phyloP scores from a whole-genome alignment of 1,140 invertebrate genomes.

The Orussus abietinus region DNA sequence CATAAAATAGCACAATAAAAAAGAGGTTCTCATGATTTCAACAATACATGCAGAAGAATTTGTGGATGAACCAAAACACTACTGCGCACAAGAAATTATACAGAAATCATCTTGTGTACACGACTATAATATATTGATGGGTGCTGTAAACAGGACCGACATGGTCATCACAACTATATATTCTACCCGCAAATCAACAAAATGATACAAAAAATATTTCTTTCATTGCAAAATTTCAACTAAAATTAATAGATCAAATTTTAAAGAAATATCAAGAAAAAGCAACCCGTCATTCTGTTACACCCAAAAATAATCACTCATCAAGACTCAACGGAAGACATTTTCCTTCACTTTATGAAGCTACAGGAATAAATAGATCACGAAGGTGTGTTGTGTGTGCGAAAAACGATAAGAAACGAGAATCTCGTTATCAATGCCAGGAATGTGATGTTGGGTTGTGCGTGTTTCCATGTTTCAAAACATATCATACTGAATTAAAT shows the following conservation, averaged over 20 bases:
- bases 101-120: slow-evolving; percentile 25
- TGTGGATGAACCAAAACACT: slow-evolving; percentile 2
- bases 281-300: slow-evolving; percentile 4
- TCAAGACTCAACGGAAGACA: too few relatives aligned
- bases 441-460: too few relatives aligned
- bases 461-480: too few relatives aligned
- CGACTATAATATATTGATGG: slow-evolving; percentile 38
- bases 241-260: too few relatives aligned
- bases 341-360: too few relatives aligned
- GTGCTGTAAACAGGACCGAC: slow-evolving; percentile 30
- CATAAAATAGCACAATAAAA: background rate
- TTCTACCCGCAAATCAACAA: slow-evolving; percentile 22
- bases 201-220: too few relatives aligned
- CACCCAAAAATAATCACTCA: background rate
- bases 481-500: too few relatives aligned
- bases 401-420: too few relatives aligned
- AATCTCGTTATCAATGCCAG: too few relatives aligned
- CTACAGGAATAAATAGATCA: too few relatives aligned
- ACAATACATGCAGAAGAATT: slow-evolving; percentile 3
- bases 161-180: slow-evolving; percentile 26
- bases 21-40: slow-evolving; percentile 5
- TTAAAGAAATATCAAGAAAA: slow-evolving; percentile 23
- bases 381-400: too few relatives aligned
- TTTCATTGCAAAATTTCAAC: too few relatives aligned
- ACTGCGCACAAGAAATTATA: slow-evolving; percentile 14